These are phyloP conservation scores for Xiphydria camelus DNA, from an alignment of 2,888 invertebrate genomes.

Conservation along the genomic window DNA sequence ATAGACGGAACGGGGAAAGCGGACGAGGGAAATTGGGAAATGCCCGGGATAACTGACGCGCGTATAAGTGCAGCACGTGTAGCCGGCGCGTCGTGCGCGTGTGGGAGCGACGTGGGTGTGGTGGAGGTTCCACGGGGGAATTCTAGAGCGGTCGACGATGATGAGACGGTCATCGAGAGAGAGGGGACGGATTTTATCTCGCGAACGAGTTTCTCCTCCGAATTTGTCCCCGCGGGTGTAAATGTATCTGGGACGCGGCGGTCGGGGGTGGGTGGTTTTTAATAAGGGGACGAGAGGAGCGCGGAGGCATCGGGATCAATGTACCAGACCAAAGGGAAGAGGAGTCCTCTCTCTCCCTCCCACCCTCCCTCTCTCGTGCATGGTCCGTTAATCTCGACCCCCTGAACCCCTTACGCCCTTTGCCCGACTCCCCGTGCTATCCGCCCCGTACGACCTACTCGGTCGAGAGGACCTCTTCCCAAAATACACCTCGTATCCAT, in stretches of 20 bases:
- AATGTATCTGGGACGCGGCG: conserved; percentile 6
- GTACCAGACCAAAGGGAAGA: conserved; percentile 23
- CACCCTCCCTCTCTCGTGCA: conserved; percentile 28
- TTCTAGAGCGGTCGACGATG: too few species aligned
- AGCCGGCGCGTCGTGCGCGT: too few species aligned
- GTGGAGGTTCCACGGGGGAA: too few species aligned
- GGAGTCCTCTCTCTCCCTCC: not conserved
- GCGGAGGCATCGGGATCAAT: conserved; percentile 32
- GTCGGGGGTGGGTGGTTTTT: conserved; percentile 19
- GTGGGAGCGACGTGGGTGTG: too few species aligned
- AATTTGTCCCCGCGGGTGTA: not conserved
- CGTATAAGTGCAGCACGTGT: too few species aligned
- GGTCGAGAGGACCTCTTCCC: conserved; percentile 28
- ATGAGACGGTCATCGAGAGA: too few species aligned
- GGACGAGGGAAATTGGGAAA: too few species aligned
- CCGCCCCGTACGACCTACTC: conserved; percentile 12
- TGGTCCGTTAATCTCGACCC: conserved; percentile 40
- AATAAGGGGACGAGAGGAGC: conserved; percentile 23
- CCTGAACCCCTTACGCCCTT: conserved; percentile 22
- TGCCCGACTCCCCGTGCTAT: conserved; percentile 13
- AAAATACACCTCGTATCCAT: conserved; percentile 21
- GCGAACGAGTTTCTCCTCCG: not conserved
- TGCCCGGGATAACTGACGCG: too few species aligned
- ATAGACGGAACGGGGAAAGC: too few species aligned
- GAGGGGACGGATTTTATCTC: too few species aligned